A percentile compares a stretch with the other conserved stretches of the same genome.
phyloP scores from a whole-genome alignment of 2,113 vertebrate species.

The Sylvia atricapilla region DNA sequence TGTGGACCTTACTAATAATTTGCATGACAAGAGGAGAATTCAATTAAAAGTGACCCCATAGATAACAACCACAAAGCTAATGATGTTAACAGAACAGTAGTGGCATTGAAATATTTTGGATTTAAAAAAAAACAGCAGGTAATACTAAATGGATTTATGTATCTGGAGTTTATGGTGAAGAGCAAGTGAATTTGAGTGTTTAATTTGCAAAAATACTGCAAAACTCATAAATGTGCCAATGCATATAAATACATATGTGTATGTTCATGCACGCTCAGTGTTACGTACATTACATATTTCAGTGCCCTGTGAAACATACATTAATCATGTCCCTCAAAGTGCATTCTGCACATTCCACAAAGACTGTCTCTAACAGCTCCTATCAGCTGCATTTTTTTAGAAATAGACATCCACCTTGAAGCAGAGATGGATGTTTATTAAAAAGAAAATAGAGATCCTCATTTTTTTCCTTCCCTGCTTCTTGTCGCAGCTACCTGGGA shows the following conservation, averaged over 20 bases:
- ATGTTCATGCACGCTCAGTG: neutral
- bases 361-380: neutral
- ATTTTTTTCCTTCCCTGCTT: neutral
- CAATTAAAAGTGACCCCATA: conserved; percentile 34
- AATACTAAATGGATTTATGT: neutral
- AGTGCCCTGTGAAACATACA: neutral
- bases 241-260: neutral
- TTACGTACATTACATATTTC: neutral
- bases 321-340: neutral
- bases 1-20: conserved; percentile 38
- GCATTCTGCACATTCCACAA: neutral
- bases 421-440: too few species aligned
- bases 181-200: neutral
- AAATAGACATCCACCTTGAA: neutral
- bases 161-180: neutral
- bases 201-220: neutral
- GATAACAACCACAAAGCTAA: neutral
- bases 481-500: neutral
- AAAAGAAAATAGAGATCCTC: neutral
- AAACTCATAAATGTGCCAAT: neutral
- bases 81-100: neutral
- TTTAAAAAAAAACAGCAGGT: neutral
- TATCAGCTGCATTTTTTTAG: neutral
- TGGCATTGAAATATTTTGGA: neutral
- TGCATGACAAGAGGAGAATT: conserved; percentile 41